A percentile compares a stretch with the other conserved stretches of the same genome.
Evolutionary conservation across 2,797 vertebrate species (phyloP).

Genomic region (Micrastur ruficollis): DNA sequence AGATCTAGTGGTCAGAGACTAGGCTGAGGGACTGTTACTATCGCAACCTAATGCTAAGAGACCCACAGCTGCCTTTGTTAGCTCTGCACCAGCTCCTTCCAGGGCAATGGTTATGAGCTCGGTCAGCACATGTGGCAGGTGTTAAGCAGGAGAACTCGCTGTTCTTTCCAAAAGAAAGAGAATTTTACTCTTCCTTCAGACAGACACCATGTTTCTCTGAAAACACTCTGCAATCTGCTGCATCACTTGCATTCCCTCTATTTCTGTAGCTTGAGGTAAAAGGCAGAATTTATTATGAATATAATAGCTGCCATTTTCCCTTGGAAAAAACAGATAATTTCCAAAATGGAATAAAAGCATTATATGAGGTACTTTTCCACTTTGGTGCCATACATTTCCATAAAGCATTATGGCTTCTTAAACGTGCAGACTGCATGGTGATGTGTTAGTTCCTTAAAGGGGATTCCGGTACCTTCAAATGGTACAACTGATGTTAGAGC

Average conservation of each 20-base stretch:
- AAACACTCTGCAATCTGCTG: neutral
- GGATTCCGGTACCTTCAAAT: neutral
- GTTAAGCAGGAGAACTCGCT: neutral
- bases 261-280: neutral
- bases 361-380: neutral
- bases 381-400: neutral
- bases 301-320: neutral
- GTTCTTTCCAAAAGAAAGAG: neutral
- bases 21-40: neutral
- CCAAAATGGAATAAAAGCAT: neutral
- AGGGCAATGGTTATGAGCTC: neutral
- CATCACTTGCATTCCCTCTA: neutral
- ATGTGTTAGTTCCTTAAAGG: neutral
- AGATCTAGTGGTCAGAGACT: neutral
- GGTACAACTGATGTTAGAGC: neutral
- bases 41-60: neutral
- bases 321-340: neutral
- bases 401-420: neutral
- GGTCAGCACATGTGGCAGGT: neutral
- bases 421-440: neutral
- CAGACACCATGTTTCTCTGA: neutral
- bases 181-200: neutral
- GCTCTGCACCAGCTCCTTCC: neutral
- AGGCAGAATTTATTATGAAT: neutral
- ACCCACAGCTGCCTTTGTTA: neutral